Percentiles rank a stretch among this genome's conserved stretches.
phyloP scores from a whole-genome alignment of 2,797 vertebrate species.

The Dendrocincla fuliginosa region DNA sequence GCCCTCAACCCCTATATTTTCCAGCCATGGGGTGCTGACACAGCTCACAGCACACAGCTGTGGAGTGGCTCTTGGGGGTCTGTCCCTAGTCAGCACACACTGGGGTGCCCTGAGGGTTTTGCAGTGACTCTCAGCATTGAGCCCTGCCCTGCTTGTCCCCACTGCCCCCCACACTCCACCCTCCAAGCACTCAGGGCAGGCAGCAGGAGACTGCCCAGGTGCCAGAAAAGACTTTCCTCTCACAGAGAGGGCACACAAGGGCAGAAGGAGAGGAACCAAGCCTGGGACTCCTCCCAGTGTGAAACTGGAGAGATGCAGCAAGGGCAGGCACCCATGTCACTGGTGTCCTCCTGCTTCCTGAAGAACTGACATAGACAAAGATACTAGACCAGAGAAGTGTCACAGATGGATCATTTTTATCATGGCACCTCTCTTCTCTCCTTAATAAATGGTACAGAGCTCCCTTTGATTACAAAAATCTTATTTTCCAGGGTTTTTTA shows the following conservation, averaged over 20 bases:
- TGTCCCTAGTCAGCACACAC: neutral
- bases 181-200: neutral
- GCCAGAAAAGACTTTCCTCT: neutral
- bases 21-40: neutral
- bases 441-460: neutral
- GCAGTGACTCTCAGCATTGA: neutral
- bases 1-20: neutral
- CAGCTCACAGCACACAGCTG: neutral
- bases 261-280: neutral
- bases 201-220: neutral
- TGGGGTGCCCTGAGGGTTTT: neutral
- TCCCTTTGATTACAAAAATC: neutral
- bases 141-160: neutral
- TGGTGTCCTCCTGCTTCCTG: neutral
- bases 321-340: neutral
- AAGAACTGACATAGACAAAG: neutral
- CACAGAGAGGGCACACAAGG: neutral
- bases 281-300: rapidly evolving
- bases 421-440: neutral
- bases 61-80: too few species aligned
- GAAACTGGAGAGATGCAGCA: neutral
- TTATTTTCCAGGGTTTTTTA: neutral
- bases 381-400: neutral
- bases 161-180: rapidly evolving
- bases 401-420: neutral